Evolutionary conservation across 2,113 vertebrate species (phyloP).

Genomic region (Actenoides lindsayi): DNA sequence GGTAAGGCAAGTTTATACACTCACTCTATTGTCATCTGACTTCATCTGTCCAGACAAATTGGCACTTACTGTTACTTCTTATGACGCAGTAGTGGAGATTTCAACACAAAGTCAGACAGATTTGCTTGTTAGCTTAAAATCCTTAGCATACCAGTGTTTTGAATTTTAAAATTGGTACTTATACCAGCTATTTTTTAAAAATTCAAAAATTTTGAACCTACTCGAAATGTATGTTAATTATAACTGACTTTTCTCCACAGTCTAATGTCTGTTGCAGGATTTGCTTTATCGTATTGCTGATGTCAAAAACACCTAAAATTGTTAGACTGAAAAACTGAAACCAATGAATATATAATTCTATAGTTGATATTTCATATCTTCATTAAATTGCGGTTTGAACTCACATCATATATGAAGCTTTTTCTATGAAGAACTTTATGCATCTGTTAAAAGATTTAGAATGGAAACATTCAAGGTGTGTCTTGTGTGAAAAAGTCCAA

Average conservation of each 20-base stretch:
- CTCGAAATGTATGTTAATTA: not conserved
- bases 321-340: not conserved
- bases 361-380: not conserved
- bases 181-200: not conserved
- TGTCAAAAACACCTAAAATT: not conserved
- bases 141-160: not conserved
- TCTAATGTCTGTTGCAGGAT: not conserved
- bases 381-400: not conserved
- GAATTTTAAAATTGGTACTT: not conserved
- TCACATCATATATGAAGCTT: not conserved
- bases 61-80: not conserved
- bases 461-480: constrained; percentile 58
- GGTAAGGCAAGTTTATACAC: not conserved
- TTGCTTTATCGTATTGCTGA: not conserved
- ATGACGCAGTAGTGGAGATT: not conserved
- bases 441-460: constrained; percentile 54
- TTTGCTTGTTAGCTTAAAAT: not conserved
- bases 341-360: not conserved
- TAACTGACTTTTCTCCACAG: not conserved
- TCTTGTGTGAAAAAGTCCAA: constrained; percentile 32
- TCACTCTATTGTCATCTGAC: not conserved
- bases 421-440: not conserved
- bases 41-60: not conserved
- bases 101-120: not conserved
- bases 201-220: not conserved